Conservation (phyloP, 2,888 invertebrate genomes). For the Acleris literana region DNA sequence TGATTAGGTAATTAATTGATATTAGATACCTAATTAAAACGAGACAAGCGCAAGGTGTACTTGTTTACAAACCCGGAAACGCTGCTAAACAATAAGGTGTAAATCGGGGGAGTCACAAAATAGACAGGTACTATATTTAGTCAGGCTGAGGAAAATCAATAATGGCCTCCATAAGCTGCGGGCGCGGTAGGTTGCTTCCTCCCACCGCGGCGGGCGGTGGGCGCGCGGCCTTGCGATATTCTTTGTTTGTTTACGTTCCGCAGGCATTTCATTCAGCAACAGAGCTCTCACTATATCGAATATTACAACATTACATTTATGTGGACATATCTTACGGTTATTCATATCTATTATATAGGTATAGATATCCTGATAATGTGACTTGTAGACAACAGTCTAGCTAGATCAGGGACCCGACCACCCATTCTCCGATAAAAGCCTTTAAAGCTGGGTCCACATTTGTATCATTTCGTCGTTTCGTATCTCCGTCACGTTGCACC, state of each 20-base stretch:
- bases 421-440: too few relatives aligned
- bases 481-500: too few relatives aligned
- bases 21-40: too few relatives aligned
- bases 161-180: conserved; percentile 52
- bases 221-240: conserved; percentile 47
- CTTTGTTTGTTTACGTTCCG: conserved; percentile 58
- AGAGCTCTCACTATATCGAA: conserved; percentile 33
- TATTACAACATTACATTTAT: conserved; percentile 15
- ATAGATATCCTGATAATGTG: too few relatives aligned
- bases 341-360: background rate
- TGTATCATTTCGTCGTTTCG: too few relatives aligned
- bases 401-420: too few relatives aligned
- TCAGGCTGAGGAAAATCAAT: conserved; percentile 53
- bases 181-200: conserved; percentile 40
- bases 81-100: conserved; percentile 18
- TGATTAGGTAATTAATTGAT: too few relatives aligned
- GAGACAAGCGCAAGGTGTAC: background rate
- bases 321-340: background rate
- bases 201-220: conserved; percentile 42
- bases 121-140: conserved; percentile 50
- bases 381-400: too few relatives aligned
- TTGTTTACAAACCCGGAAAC: conserved; percentile 7
- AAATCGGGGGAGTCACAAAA: conserved; percentile 27
- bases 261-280: conserved; percentile 54
- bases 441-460: too few relatives aligned